phyloP scores from a whole-genome alignment of 2,113 vertebrate species.

The Ivindomyrus marchei region DNA sequence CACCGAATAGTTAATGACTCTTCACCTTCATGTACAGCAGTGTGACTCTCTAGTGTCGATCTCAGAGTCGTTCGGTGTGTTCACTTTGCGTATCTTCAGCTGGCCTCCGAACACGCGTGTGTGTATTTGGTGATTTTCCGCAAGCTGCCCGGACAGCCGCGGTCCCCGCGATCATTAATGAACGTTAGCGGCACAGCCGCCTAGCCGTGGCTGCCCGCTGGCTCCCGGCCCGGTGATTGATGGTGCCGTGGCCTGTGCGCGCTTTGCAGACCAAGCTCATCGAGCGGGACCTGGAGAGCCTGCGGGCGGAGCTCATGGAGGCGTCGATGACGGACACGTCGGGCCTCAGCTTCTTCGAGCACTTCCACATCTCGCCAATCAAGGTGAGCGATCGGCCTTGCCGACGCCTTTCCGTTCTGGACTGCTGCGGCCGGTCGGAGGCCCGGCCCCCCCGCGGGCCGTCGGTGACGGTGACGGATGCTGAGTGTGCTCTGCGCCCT shows the following conservation, averaged over 20 bases:
- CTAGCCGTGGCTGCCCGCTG: neutral
- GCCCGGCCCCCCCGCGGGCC: neutral
- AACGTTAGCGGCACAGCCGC: neutral
- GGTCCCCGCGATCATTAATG: neutral
- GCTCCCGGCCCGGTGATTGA: neutral
- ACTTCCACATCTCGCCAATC: conserved; percentile 95
- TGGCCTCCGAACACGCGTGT: neutral
- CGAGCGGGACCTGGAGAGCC: conserved; percentile 69
- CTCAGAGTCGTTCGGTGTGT: neutral
- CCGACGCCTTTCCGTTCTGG: neutral
- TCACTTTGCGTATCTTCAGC: neutral
- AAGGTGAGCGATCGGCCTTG: conserved; percentile 65
- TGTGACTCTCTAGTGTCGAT: neutral
- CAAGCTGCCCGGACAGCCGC: neutral
- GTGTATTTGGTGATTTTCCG: neutral
- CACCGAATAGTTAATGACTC: neutral
- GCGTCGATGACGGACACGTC: conserved; percentile 75
- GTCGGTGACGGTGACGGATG: neutral
- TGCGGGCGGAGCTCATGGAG: conserved; percentile 79
- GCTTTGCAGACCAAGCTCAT: conserved; percentile 69
- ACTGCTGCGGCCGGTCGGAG: neutral
- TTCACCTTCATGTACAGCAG: neutral
- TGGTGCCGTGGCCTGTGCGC: conserved; percentile 21
- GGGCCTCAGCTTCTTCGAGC: conserved; percentile 85
- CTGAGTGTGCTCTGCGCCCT: neutral